These are phyloP conservation scores for Pherbina coryleti DNA, from an alignment of 2,888 invertebrate species.

Conservation along the genomic window DNA sequence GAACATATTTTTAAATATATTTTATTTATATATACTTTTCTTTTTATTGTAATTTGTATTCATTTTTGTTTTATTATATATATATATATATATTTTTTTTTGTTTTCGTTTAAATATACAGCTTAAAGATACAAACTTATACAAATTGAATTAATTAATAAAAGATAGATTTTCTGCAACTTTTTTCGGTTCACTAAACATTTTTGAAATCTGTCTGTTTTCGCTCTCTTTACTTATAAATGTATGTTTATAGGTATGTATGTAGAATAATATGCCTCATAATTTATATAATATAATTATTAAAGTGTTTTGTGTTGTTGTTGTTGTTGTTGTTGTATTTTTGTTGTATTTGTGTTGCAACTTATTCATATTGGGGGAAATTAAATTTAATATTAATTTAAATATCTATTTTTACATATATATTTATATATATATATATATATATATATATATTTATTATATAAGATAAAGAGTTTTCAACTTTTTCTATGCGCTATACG, in stretches of 20 bases:
- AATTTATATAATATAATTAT: constrained; percentile 12
- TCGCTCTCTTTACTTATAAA: not conserved
- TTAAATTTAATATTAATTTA: constrained; percentile 15
- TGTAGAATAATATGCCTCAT: constrained; percentile 15
- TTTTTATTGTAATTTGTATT: too few species aligned
- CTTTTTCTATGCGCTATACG: constrained; percentile 10
- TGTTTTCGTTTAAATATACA: constrained; percentile 40
- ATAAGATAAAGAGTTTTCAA: constrained; percentile 17
- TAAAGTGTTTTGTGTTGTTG: not conserved
- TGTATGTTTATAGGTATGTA: constrained; percentile 29
- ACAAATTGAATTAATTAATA: constrained; percentile 16
- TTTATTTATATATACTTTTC: constrained; percentile 34
- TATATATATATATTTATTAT: too few species aligned
- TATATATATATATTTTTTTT: constrained; percentile 34
- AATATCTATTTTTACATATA: not conserved
- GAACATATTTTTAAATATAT: constrained; percentile 47
- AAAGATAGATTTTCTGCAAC: not conserved
- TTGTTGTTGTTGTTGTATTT: not conserved
- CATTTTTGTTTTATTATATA: constrained; percentile 40
- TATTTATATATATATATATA: too few species aligned
- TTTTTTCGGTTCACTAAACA: not conserved
- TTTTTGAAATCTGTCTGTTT: not conserved
- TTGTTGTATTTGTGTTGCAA: constrained; percentile 20
- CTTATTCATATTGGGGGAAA: constrained; percentile 19
- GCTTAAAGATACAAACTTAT: constrained; percentile 39